phyloP scores from a whole-genome alignment of 2,113 vertebrate species.

The Siniperca chuatsi region DNA sequence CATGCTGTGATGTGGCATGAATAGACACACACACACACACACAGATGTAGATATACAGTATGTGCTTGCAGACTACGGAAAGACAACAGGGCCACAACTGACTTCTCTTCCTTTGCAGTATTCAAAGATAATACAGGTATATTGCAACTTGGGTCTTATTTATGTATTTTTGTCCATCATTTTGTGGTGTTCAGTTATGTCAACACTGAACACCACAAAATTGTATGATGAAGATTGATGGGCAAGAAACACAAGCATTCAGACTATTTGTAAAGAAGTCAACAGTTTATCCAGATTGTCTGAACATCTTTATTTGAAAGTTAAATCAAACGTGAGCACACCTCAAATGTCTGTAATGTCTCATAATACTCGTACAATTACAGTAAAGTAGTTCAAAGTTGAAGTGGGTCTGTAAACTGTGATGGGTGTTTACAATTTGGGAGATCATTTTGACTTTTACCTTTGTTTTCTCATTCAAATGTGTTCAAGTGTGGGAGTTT shows the following conservation, averaged over 20 bases:
- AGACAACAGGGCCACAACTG: not conserved
- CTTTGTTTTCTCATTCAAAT: not conserved
- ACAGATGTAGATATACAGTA: not conserved
- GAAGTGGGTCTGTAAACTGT: too few species aligned
- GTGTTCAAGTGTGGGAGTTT: too few species aligned
- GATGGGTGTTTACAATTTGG: not conserved
- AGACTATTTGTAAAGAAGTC: not conserved
- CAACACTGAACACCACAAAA: not conserved
- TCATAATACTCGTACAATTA: too few species aligned
- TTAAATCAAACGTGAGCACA: too few species aligned
- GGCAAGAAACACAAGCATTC: not conserved
- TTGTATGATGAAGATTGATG: not conserved
- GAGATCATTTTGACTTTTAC: not conserved
- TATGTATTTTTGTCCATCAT: not conserved
- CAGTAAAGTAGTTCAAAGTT: too few species aligned
- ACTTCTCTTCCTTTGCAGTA: not conserved
- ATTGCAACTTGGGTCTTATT: not conserved
- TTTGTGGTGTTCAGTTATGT: too few species aligned
- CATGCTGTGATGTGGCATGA: slow-evolving; percentile 23
- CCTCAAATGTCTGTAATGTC: too few species aligned
- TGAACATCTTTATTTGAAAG: too few species aligned
- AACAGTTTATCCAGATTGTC: not conserved
- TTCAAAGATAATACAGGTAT: not conserved
- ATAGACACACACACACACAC: not conserved
- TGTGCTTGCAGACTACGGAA: not conserved